A percentile compares a stretch with the other conserved stretches of the same genome.
phyloP scores from a whole-genome alignment of 2,113 vertebrate genomes.

The Sinocyclocheilus rhinocerous region DNA sequence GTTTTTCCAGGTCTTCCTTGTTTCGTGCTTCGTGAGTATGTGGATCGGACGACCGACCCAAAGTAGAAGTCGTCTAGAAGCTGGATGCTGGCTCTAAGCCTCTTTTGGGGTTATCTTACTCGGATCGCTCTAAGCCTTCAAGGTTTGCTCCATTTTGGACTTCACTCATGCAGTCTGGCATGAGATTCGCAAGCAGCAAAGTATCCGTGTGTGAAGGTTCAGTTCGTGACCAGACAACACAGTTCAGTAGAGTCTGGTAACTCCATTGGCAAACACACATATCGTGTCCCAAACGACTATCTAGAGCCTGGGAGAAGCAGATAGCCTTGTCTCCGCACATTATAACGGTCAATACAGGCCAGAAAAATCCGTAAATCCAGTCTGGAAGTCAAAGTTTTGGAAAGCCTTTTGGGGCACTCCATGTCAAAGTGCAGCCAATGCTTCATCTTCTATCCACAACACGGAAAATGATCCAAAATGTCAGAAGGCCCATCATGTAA shows the following conservation, averaged over 20 bases:
- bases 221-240: slow-evolving; percentile 35
- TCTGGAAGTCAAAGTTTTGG: background rate
- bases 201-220: background rate
- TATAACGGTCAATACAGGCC: background rate
- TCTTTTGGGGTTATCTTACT: background rate
- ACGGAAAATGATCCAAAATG: background rate
- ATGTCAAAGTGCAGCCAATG: background rate
- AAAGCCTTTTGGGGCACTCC: background rate
- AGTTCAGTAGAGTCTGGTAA: slow-evolving; percentile 24
- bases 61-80: background rate
- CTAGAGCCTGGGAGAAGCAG: background rate
- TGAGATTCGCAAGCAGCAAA: slow-evolving; percentile 54
- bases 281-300: background rate
- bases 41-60: background rate
- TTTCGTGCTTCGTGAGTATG: background rate
- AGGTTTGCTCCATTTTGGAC: background rate
- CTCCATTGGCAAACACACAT: slow-evolving; percentile 24
- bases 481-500: background rate
- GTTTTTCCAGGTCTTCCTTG: background rate
- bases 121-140: background rate
- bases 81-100: background rate
- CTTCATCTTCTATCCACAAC: background rate
- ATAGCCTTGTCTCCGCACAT: background rate
- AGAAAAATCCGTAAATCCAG: background rate
- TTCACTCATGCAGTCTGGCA: slow-evolving; percentile 43